Percentiles rank a stretch among this genome's conserved stretches.
Evolutionary conservation across 2,888 invertebrate species (phyloP).

Genomic region (Rhorus exstirpatorius): DNA sequence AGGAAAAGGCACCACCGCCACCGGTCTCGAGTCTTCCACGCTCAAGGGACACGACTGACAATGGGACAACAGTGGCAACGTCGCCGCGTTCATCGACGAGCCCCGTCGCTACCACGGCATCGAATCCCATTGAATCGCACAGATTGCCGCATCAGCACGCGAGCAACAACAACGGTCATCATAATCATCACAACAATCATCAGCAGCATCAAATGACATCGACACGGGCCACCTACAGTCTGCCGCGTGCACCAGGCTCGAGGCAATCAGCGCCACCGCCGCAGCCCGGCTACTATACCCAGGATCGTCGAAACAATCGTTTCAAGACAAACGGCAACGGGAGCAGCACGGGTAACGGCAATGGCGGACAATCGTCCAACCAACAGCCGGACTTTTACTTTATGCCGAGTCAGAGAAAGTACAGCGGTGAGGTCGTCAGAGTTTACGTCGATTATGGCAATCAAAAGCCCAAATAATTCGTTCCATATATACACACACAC

Average conservation of each 20-base stretch:
- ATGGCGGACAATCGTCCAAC: slow-evolving; percentile 71
- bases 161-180: slow-evolving; percentile 89
- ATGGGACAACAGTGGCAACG: slow-evolving; percentile 49
- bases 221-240: slow-evolving; percentile 91
- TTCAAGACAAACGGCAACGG: slow-evolving; percentile 75
- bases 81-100: slow-evolving; percentile 60
- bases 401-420: slow-evolving; percentile 97
- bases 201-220: slow-evolving; percentile 76
- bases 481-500: too few relatives aligned
- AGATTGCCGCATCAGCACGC: slow-evolving; percentile 64
- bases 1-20: slow-evolving; percentile 89
- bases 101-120: slow-evolving; percentile 45
- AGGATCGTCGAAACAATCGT: slow-evolving; percentile 86
- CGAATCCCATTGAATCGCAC: slow-evolving; percentile 63
- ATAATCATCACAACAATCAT: slow-evolving; percentile 67
- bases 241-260: slow-evolving; percentile 90
- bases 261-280: slow-evolving; percentile 85
- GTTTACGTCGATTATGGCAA: slow-evolving; percentile 94
- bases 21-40: slow-evolving; percentile 84
- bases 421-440: slow-evolving; percentile 95
- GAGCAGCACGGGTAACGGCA: slow-evolving; percentile 65
- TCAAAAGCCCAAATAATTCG: slow-evolving; percentile 87
- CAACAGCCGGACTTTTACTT: slow-evolving; percentile 96
- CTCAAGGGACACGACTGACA: slow-evolving; percentile 78
- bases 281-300: slow-evolving; percentile 87